Base-by-base conservation (phyloP, 2,797 vertebrate genomes). In the Gallinago nigripennis region DNA sequence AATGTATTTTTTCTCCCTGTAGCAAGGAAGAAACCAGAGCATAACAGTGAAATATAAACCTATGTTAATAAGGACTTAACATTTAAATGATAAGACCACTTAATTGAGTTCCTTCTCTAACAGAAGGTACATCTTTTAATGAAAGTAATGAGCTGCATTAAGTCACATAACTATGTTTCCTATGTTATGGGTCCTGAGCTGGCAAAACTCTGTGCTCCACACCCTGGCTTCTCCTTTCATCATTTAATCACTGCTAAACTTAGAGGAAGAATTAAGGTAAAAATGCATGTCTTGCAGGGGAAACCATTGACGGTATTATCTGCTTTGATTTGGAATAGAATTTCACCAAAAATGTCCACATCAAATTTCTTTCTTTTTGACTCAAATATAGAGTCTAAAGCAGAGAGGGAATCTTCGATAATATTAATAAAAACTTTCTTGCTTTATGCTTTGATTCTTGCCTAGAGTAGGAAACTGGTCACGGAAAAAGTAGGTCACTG, bases 401-500 rank as follows among this genome's bases (percentile, higher is more conserved):
- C 27, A 51, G 41, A 63, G 56, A 66, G 17, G 27, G 33, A 90
- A 88, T 71, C 25, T 76, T 80, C 84, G 64, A 19, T 64, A 85
- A 78, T 79, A 83, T 94, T 95, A 91, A 78, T 87, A 85, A 93
- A 90, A 94, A 71, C 61, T 85, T 92, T 39, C 83, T 69, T 88
- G 75, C 39, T 92, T 90, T 92, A 71, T 92, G 65, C 88, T 88
- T 88, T 92, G 78, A 90, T 97, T 95, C 89, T 95, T 96, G 96
- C 88, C 92, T 96, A 63, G 70, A 96, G 95, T 91, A 95, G 57
- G 69, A 95, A 92, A 88, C 68, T 91, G 85, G 94, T 96, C 90
- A 82, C 12, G n/a, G 96, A 70, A 96, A 97, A 98, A 98, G 94
- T 98, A 97, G 98, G 98, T 98, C 98, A 97, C 82, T 60, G 95